These are phyloP conservation scores for Drosophila meridiana DNA, from an alignment of 2,888 invertebrate genomes.

Conservation along the genomic window DNA sequence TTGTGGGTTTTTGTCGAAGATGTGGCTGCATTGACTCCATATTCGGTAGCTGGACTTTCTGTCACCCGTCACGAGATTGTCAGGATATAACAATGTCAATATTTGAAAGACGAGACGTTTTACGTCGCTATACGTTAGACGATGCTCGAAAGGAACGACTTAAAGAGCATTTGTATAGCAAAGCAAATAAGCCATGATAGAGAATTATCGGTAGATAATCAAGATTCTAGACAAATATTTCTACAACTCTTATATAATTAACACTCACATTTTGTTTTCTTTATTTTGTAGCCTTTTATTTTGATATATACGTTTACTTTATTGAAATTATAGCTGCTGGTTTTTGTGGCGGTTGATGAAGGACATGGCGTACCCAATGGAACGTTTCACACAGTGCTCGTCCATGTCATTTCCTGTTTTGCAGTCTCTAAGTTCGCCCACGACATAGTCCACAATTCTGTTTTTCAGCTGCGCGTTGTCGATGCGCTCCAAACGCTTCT, in stretches of 20 bases:
- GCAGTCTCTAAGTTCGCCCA: constrained; percentile 46
- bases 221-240: background rate
- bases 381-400: constrained; percentile 60
- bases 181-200: constrained; percentile 41
- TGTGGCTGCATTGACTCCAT: constrained; percentile 83
- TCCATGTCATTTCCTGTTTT: constrained; percentile 46
- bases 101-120: constrained; percentile 80
- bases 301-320: constrained; percentile 23
- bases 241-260: background rate
- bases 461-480: constrained; percentile 20
- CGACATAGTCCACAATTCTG: constrained; percentile 47
- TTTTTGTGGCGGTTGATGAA: constrained; percentile 51
- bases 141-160: constrained; percentile 68
- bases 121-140: constrained; percentile 77
- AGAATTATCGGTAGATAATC: constrained; percentile 15
- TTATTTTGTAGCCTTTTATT: constrained; percentile 30
- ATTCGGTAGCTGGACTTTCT: constrained; percentile 84
- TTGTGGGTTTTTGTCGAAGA: constrained; percentile 79
- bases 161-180: constrained; percentile 61
- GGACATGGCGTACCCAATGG: constrained; percentile 66
- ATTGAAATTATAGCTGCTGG: constrained; percentile 11
- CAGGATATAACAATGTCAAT: constrained; percentile 81
- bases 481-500: constrained; percentile 57
- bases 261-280: constrained; percentile 7
- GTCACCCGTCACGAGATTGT: constrained; percentile 82